A percentile compares a stretch with the other conserved stretches of the same genome.
Evolutionary conservation across 2,797 vertebrate species (phyloP).

Genomic region (Enteromius trimaculatus): DNA sequence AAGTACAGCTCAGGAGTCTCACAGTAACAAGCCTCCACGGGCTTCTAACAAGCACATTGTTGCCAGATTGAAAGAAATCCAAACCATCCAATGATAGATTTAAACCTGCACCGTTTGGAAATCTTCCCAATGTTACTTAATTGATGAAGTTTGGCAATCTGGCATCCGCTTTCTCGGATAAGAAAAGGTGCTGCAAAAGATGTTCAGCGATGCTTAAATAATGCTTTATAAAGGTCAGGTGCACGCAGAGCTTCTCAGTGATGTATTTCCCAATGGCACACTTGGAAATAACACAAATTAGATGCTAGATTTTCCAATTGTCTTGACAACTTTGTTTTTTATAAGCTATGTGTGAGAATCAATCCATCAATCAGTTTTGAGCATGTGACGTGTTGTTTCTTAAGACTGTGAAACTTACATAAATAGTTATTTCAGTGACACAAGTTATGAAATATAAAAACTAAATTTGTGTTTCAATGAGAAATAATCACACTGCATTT

Average conservation of each 20-base stretch:
- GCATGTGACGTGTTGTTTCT: not conserved
- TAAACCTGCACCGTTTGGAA: slow-evolving; percentile 9
- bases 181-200: not conserved
- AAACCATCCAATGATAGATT: slow-evolving; percentile 12
- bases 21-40: slow-evolving; percentile 22
- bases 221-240: not conserved
- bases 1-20: not conserved
- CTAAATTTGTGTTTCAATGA: no score
- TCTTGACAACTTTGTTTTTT: not conserved
- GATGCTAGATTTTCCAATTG: not conserved
- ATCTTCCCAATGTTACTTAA: not conserved
- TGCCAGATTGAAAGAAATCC: slow-evolving; percentile 9
- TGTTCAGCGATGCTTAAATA: not conserved
- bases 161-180: not conserved
- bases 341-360: not conserved
- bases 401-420: not conserved
- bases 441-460: not conserved
- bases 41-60: slow-evolving; percentile 20
- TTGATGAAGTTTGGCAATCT: slow-evolving; percentile 5
- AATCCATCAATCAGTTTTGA: not conserved
- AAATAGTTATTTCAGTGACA: not conserved
- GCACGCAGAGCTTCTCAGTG: not conserved
- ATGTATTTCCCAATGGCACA: not conserved
- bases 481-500: no score
- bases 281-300: not conserved